Evolutionary conservation across 2,113 vertebrate species (phyloP).

Genomic region (Astur gentilis): DNA sequence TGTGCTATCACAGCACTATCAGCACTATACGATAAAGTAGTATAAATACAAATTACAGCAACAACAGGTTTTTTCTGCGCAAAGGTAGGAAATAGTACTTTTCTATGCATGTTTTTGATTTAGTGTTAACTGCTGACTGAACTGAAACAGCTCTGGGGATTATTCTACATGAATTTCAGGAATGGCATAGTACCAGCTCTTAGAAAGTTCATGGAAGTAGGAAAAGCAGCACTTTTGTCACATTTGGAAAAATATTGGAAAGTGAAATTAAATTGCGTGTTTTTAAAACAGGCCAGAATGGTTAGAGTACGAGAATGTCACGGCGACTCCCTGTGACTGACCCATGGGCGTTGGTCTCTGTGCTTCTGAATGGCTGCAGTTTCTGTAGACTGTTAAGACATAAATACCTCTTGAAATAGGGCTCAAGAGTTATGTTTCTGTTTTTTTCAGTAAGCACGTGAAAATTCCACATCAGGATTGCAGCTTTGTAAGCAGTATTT

Average conservation of each 20-base stretch:
- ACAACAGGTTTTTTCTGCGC: background rate
- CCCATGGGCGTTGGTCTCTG: background rate
- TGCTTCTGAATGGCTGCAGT: background rate
- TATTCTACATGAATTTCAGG: background rate
- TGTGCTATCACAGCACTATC: background rate
- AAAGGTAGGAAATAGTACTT: background rate
- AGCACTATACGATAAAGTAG: background rate
- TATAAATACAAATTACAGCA: constrained; percentile 11
- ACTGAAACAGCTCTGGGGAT: background rate
- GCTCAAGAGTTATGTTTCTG: background rate
- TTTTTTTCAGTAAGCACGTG: background rate
- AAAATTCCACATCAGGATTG: background rate
- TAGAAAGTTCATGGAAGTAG: background rate
- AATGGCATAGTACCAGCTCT: background rate
- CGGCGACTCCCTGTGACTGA: background rate
- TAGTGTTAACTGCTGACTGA: background rate
- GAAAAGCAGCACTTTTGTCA: background rate
- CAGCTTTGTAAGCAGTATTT: background rate
- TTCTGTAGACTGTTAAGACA: background rate
- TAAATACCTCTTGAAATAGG: background rate
- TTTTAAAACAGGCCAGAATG: background rate
- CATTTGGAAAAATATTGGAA: background rate
- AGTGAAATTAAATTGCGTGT: background rate
- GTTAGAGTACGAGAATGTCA: background rate
- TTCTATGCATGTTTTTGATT: background rate